Evolutionary conservation across 2,797 vertebrate genomes (phyloP).

Genomic region (Catharus ustulatus): DNA sequence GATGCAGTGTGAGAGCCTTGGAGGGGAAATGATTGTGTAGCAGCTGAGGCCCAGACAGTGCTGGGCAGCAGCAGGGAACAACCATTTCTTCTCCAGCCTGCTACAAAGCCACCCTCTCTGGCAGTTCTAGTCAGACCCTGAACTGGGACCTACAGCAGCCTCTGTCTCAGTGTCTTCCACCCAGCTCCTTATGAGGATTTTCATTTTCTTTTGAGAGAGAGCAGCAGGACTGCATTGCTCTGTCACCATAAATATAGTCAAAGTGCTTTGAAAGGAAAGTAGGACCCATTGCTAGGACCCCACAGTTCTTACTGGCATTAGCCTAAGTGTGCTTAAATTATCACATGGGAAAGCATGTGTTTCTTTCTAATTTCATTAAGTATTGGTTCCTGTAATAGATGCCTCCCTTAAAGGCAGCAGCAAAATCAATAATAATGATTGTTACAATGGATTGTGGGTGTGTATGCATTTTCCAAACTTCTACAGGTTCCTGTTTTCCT

Average conservation of each 20-base stretch:
- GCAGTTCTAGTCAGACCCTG: not conserved
- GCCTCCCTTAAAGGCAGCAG: conserved; percentile 67
- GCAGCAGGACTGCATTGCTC: not conserved
- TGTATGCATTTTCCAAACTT: conserved; percentile 25
- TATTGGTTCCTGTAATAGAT: conserved; percentile 74
- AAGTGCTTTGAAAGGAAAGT: not conserved
- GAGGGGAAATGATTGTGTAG: not conserved
- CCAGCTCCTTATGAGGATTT: not conserved
- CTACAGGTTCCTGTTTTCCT: not conserved
- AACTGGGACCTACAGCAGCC: not conserved
- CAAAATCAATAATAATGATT: conserved; percentile 74
- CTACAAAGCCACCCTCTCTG: not conserved
- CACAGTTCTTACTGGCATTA: not conserved
- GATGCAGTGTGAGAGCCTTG: not conserved
- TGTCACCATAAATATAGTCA: not conserved
- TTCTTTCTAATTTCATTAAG: conserved; percentile 61
- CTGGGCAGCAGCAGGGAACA: not conserved
- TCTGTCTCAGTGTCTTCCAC: not conserved
- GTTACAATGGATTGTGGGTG: conserved; percentile 60
- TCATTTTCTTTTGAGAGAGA: not conserved
- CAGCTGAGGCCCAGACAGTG: fast-evolving
- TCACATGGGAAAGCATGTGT: conserved; percentile 55
- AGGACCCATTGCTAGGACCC: not conserved
- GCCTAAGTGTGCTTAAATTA: not conserved
- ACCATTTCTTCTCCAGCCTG: fast-evolving